Percentiles rank a stretch among this genome's conserved stretches.
Conservation (phyloP, 2,113 vertebrate genomes). For the Monarcha castaneiventris region DNA sequence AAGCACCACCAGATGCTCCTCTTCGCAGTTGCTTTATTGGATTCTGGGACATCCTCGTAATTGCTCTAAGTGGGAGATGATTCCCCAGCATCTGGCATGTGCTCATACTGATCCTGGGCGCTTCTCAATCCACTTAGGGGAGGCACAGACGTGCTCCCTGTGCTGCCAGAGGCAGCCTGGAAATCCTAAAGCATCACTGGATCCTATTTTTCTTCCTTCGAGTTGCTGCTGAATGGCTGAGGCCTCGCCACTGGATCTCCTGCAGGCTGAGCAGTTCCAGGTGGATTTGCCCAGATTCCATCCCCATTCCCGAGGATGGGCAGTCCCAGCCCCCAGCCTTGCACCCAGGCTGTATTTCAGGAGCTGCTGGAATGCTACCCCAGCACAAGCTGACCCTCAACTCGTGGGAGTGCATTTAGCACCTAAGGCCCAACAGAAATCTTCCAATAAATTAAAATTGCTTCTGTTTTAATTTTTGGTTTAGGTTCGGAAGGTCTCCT, state of each 20-base stretch:
- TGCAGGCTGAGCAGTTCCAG: background rate
- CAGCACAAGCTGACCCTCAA: background rate
- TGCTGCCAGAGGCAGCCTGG: background rate
- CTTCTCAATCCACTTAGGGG: background rate
- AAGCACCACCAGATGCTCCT: background rate
- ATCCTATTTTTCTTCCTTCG: background rate
- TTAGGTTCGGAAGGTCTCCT: background rate
- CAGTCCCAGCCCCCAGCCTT: background rate
- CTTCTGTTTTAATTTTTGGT: background rate
- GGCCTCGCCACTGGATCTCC: background rate
- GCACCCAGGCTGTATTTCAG: background rate
- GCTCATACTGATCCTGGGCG: background rate
- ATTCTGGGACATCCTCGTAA: constrained; percentile 18
- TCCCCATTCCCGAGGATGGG: rapidly evolving
- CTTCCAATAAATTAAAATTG: background rate
- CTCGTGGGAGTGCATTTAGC: background rate
- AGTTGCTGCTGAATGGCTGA: background rate
- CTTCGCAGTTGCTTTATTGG: background rate
- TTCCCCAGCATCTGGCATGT: background rate
- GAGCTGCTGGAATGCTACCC: background rate
- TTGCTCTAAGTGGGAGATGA: constrained; percentile 22
- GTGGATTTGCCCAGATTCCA: background rate
- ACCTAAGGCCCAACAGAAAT: background rate
- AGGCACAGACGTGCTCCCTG: background rate
- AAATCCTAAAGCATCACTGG: background rate